Conservation (phyloP, 2,113 vertebrate genomes). For the Chaetops frenatus region DNA sequence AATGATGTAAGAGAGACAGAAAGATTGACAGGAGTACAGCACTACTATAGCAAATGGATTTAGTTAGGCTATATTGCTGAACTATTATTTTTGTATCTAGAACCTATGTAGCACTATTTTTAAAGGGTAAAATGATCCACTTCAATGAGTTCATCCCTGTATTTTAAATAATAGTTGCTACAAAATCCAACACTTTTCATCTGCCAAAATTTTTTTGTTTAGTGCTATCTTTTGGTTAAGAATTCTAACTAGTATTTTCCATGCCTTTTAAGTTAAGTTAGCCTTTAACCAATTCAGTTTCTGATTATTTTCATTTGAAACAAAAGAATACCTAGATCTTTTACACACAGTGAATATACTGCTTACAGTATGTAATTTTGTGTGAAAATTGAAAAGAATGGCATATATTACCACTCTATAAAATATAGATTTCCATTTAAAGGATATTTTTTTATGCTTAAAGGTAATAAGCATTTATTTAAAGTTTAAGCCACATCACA, state of each 20-base stretch:
- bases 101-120: background rate
- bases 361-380: conserved; percentile 58
- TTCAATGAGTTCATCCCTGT: background rate
- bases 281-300: conserved; percentile 32
- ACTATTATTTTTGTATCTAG: conserved; percentile 3
- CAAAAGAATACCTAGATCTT: conserved; percentile 60
- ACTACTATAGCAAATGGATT: conserved; percentile 38
- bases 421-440: conserved; percentile 56
- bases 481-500: conserved; percentile 61
- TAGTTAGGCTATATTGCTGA: conserved; percentile 20
- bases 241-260: conserved; percentile 22
- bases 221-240: background rate
- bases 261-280: background rate
- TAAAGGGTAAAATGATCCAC: conserved; percentile 3
- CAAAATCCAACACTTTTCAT: background rate
- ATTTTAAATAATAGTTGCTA: background rate
- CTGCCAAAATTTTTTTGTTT: background rate
- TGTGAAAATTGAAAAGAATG: conserved; percentile 68
- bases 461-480: conserved; percentile 64
- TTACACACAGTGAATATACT: conserved; percentile 47
- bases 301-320: conserved; percentile 61
- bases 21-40: conserved; percentile 25
- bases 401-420: conserved; percentile 47
- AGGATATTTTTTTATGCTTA: conserved; percentile 47
- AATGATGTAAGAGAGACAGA: conserved; percentile 55